Evolutionary conservation across 2,888 invertebrate species (phyloP).

Genomic region (Leucania comma): DNA sequence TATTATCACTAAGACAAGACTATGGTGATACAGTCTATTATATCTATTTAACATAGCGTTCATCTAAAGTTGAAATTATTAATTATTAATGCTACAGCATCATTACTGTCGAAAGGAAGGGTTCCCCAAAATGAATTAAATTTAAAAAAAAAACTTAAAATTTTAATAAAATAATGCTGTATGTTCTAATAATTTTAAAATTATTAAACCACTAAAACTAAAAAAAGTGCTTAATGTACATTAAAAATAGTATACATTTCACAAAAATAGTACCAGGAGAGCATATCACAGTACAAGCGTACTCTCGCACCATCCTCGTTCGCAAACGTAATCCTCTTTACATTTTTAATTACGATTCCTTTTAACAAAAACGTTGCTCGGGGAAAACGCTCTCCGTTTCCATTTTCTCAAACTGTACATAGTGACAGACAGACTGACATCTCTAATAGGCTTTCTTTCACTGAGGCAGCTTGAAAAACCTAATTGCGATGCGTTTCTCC

Average conservation of each 20-base stretch:
- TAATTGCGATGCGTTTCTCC: conserved; percentile 56
- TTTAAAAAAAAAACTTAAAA: too few relatives aligned
- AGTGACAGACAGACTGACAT: conserved; percentile 62
- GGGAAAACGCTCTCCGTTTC: conserved; percentile 43
- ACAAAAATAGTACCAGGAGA: conserved; percentile 16
- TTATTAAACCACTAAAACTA: too few relatives aligned
- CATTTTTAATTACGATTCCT: conserved; percentile 57
- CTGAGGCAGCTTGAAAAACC: conserved; percentile 56
- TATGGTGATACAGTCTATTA: too few relatives aligned
- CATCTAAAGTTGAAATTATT: too few relatives aligned
- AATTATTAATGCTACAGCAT: too few relatives aligned
- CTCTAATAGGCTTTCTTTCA: conserved; percentile 62
- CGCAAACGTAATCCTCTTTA: conserved; percentile 46
- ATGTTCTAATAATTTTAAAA: too few relatives aligned
- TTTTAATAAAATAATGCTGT: too few relatives aligned
- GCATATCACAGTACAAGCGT: conserved; percentile 22
- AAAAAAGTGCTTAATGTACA: too few relatives aligned
- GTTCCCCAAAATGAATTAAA: too few relatives aligned
- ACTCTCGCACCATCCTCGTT: conserved; percentile 3
- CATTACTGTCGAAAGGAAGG: too few relatives aligned
- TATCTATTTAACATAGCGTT: too few relatives aligned
- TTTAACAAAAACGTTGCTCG: conserved; percentile 47
- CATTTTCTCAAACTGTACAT: conserved; percentile 56
- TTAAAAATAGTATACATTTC: background rate
- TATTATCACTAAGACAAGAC: too few relatives aligned